phyloP scores from a whole-genome alignment of 2,797 vertebrate species.

The Xiphophorus birchmanni region DNA sequence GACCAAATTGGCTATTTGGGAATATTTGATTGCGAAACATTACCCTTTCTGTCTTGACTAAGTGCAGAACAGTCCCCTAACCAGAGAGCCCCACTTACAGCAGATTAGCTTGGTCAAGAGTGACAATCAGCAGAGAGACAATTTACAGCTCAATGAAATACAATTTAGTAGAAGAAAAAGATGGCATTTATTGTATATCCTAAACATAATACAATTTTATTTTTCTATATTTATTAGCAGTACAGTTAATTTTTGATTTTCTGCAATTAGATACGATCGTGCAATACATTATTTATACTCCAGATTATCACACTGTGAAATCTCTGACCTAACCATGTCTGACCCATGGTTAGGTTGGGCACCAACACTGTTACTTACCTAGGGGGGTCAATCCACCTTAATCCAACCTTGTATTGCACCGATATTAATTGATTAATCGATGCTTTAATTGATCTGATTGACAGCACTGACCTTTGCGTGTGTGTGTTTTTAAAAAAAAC shows the following conservation, averaged over 20 bases:
- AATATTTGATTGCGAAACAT: background rate
- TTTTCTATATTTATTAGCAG: background rate
- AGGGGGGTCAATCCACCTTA: background rate
- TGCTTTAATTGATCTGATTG: background rate
- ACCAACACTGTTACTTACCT: background rate
- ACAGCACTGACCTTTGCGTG: rapidly evolving
- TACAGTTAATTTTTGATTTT: background rate
- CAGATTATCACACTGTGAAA: background rate
- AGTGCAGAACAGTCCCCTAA: background rate
- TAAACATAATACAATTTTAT: background rate
- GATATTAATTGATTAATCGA: background rate
- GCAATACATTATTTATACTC: background rate
- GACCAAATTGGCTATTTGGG: background rate
- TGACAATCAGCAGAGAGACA: too few relatives aligned
- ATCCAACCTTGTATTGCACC: background rate
- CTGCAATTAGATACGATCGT: background rate
- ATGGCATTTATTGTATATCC: background rate
- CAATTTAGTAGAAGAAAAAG: background rate
- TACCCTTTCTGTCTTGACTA: background rate
- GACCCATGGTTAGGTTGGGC: background rate
- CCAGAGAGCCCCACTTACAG: background rate
- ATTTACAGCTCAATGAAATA: background rate
- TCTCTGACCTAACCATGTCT: background rate
- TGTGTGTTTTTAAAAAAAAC: background rate
- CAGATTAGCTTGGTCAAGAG: background rate